Conservation (phyloP, 92 coral and sea anemone species). For the Plumapathes pennacea region DNA sequence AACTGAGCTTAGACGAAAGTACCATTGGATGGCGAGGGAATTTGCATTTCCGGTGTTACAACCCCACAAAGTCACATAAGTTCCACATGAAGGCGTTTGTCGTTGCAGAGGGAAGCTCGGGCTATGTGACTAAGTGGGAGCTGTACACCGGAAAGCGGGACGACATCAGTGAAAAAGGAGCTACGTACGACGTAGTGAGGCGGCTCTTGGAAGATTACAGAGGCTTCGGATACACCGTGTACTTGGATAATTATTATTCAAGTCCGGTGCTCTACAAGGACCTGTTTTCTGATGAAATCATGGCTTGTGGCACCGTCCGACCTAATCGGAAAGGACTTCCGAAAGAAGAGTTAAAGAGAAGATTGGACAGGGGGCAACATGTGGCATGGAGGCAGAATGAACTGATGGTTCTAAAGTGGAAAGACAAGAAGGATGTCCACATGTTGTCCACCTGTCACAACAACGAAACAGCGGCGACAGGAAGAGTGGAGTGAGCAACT, state of each 20-base stretch:
- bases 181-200: slow-evolving; percentile 13
- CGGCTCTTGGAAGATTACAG: slow-evolving; percentile 1
- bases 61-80: slow-evolving; percentile 18
- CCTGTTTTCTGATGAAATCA: background rate
- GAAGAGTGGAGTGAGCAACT: slow-evolving; percentile 7
- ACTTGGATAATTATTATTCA: slow-evolving; percentile 8
- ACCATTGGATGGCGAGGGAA: slow-evolving; percentile 20
- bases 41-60: slow-evolving; percentile 12
- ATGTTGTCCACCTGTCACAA: slow-evolving; percentile 50
- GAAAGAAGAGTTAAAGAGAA: background rate
- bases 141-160: slow-evolving; percentile 7
- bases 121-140: slow-evolving; percentile 15
- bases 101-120: slow-evolving; percentile 17
- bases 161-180: slow-evolving; percentile 11
- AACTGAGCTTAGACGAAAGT: slow-evolving; percentile 32
- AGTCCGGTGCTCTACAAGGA: slow-evolving; percentile 3
- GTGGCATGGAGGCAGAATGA: background rate
- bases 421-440: slow-evolving; percentile 37
- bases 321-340: slow-evolving; percentile 41
- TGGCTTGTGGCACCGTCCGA: slow-evolving; percentile 33
- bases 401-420: slow-evolving; percentile 39
- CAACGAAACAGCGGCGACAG: slow-evolving; percentile 8
- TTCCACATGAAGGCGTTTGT: slow-evolving; percentile 18
- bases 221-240: slow-evolving; percentile 5
- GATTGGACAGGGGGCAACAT: slow-evolving; percentile 7